Conservation (phyloP, 2,113 vertebrate species). For the Eclectus roratus region DNA sequence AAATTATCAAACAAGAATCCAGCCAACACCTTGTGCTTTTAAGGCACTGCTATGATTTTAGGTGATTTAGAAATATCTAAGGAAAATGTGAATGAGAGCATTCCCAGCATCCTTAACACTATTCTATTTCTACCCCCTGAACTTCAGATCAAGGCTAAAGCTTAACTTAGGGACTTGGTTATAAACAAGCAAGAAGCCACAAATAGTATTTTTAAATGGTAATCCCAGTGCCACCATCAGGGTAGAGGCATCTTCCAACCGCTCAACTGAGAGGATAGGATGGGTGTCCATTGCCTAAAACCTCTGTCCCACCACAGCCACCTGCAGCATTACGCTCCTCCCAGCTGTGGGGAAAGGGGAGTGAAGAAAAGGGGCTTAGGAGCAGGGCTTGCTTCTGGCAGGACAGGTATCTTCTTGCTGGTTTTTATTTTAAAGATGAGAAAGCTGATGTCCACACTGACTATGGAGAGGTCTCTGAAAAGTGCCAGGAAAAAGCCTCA, state of each 20-base stretch:
- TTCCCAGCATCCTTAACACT: background rate
- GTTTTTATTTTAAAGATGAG: background rate
- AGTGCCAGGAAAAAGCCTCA: background rate
- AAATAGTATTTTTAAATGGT: background rate
- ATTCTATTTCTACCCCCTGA: background rate
- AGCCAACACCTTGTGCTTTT: background rate
- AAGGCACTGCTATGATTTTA: background rate
- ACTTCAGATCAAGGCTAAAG: background rate
- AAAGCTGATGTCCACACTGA: background rate
- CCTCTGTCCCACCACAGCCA: background rate
- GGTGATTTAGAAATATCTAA: background rate
- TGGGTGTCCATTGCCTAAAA: background rate
- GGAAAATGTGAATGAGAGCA: background rate
- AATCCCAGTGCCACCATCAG: background rate
- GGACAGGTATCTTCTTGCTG: no score
- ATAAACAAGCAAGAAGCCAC: background rate
- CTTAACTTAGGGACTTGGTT: background rate
- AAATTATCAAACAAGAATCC: background rate
- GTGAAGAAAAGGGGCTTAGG: background rate
- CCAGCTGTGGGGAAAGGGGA: background rate
- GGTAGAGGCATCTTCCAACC: background rate
- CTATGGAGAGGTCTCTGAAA: background rate
- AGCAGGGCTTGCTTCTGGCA: background rate
- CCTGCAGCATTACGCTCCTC: background rate
- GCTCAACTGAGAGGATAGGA: background rate